phyloP scores from a whole-genome alignment of 2,113 vertebrate genomes.

The Psittacus erithacus region DNA sequence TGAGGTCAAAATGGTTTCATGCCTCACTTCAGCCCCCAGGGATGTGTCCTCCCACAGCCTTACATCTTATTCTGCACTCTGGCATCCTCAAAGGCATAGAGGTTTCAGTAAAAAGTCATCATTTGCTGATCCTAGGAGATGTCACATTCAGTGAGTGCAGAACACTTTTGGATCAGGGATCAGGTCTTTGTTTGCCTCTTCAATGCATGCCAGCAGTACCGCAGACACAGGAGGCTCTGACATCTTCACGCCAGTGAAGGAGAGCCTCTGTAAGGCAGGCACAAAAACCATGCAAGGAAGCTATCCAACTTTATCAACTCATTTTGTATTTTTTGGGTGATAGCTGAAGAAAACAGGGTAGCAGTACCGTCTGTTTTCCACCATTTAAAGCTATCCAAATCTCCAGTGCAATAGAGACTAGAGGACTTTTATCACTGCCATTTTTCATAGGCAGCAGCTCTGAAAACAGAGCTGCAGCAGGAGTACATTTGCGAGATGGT shows the following conservation, averaged over 20 bases:
- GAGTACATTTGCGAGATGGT: neutral
- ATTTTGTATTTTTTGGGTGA: neutral
- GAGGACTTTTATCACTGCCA: neutral
- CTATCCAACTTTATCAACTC: neutral
- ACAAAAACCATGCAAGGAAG: fast-evolving
- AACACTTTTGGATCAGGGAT: neutral
- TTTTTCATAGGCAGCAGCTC: neutral
- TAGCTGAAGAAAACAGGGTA: neutral
- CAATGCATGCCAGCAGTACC: neutral
- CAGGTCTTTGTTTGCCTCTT: neutral
- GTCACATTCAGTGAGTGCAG: fast-evolving
- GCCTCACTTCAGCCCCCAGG: neutral
- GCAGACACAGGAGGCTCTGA: neutral
- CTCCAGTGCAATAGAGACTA: neutral
- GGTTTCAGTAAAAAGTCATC: neutral
- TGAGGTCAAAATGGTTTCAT: neutral
- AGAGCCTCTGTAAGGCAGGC: neutral
- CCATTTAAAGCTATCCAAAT: neutral
- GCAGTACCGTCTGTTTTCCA: neutral
- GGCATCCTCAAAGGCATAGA: neutral
- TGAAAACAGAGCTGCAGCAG: neutral
- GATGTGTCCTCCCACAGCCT: fast-evolving
- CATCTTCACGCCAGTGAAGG: neutral
- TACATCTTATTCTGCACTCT: neutral
- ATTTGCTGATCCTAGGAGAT: neutral